Evolutionary conservation across 2,113 vertebrate genomes (phyloP).

Genomic region (Willisornis vidua): DNA sequence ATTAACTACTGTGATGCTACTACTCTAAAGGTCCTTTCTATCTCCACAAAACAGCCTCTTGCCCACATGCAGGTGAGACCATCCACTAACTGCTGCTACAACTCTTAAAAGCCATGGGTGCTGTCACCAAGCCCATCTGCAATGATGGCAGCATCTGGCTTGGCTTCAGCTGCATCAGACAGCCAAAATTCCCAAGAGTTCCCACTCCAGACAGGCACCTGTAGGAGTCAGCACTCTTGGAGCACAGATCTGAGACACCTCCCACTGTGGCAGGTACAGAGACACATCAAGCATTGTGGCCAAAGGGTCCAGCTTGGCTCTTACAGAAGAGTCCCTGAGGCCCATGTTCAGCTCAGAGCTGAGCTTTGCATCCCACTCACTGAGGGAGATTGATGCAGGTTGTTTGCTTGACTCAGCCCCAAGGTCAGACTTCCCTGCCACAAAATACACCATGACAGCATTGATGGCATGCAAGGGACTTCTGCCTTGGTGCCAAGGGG

Average conservation of each 20-base stretch:
- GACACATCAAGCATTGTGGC: not conserved
- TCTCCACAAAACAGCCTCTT: not conserved
- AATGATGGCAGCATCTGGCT: not conserved
- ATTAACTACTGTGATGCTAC: not conserved
- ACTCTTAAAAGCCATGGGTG: not conserved
- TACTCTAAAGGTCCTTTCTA: conserved; percentile 17
- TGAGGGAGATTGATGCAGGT: not conserved
- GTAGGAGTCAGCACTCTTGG: not conserved
- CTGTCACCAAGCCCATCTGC: not conserved
- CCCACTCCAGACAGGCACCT: not conserved
- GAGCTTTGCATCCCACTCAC: not conserved
- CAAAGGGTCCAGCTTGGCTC: not conserved
- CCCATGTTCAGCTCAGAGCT: not conserved
- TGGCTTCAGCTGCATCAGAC: not conserved
- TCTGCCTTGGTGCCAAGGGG: not conserved
- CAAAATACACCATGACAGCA: rapidly evolving
- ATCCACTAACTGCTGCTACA: not conserved
- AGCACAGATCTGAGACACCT: rapidly evolving
- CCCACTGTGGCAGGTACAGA: not conserved
- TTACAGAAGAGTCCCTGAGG: not conserved
- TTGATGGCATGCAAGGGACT: not conserved
- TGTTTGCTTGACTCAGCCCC: not conserved
- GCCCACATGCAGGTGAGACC: not conserved
- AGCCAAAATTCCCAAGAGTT: not conserved
- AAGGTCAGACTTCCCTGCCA: not conserved